A percentile compares a stretch with the other conserved stretches of the same genome.
phyloP scores from a whole-genome alignment of 2,888 invertebrate genomes.

The Drosophila meridionalis region DNA sequence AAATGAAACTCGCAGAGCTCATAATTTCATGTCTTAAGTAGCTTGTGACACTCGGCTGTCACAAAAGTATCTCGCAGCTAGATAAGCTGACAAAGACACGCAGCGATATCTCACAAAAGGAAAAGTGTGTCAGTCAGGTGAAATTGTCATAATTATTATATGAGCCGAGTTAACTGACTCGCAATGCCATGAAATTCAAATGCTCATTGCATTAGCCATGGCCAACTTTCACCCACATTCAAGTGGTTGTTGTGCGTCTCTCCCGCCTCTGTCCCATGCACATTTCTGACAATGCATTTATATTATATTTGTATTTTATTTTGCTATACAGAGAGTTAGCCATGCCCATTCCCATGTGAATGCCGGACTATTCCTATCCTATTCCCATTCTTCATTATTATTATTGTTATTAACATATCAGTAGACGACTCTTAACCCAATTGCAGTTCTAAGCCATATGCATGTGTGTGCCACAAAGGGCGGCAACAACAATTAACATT shows the following conservation, averaged over 20 bases:
- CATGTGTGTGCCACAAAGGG: conserved; percentile 33
- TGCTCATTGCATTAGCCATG: conserved; percentile 41
- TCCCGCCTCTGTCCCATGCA: neutral
- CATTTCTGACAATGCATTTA: conserved; percentile 41
- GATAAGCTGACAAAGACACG: conserved; percentile 5
- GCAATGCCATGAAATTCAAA: conserved; percentile 27
- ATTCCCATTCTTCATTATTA: conserved; percentile 20
- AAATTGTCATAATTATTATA: conserved; percentile 51
- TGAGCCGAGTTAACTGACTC: conserved; percentile 22
- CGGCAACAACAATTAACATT: conserved; percentile 54
- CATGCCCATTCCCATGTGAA: neutral
- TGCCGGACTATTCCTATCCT: no score
- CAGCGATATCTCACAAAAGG: neutral
- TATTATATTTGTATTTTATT: neutral
- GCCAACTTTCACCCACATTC: conserved; percentile 51
- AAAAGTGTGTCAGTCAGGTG: conserved; percentile 49
- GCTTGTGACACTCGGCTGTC: conserved; percentile 7
- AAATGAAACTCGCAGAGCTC: neutral
- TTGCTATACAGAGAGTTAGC: neutral
- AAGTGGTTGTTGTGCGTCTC: neutral
- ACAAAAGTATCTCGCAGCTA: conserved; percentile 16
- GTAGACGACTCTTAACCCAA: conserved; percentile 65
- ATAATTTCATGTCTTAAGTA: conserved; percentile 7
- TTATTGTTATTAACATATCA: conserved; percentile 45
- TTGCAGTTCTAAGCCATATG: conserved; percentile 18